Conservation (phyloP, 2,113 vertebrate species). For the Dipodomys ordii region DNA sequence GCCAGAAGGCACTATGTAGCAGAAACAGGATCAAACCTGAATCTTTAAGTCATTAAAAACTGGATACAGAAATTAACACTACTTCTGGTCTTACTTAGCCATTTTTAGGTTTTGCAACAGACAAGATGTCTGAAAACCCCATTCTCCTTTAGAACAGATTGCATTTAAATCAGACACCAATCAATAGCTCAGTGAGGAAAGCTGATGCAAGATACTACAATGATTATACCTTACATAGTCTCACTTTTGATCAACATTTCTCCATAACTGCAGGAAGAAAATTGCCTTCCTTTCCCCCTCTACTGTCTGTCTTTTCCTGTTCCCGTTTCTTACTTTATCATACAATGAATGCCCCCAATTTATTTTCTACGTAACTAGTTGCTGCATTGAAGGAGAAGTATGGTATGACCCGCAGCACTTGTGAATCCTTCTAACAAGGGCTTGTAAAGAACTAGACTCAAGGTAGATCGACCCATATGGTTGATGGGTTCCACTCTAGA, state of each 20-base stretch:
- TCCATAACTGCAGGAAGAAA: not conserved
- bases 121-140: not conserved
- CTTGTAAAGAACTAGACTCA: not conserved
- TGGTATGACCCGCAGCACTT: not conserved
- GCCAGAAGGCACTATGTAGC: not conserved
- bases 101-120: not conserved
- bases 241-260: not conserved
- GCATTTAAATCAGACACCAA: not conserved
- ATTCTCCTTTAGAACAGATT: not conserved
- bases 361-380: not conserved
- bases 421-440: not conserved
- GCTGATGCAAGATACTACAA: not conserved
- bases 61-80: not conserved
- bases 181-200: not conserved
- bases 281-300: fast-evolving
- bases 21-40: not conserved
- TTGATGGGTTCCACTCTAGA: too few relatives aligned
- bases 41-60: not conserved
- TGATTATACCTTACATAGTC: not conserved
- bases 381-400: not conserved
- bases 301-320: not conserved
- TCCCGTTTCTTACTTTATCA: not conserved
- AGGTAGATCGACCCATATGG: fast-evolving
- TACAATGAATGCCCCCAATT: not conserved
- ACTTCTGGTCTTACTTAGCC: not conserved